phyloP scores from a whole-genome alignment of 2,888 invertebrate genomes.

The Caenorhabditis afra region DNA sequence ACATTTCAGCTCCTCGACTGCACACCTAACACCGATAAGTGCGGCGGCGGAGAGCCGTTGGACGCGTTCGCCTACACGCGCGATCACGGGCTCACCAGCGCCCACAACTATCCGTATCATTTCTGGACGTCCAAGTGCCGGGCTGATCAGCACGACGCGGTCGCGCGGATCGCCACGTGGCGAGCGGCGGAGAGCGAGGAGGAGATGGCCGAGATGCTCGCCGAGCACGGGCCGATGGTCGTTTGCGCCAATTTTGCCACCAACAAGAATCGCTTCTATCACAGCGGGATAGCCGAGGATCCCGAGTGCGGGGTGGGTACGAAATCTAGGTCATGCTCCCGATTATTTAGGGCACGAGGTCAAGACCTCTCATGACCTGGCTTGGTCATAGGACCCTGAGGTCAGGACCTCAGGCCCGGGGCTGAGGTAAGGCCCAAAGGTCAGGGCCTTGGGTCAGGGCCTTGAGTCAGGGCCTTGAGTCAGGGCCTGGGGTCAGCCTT shows the following conservation, averaged over 20 bases:
- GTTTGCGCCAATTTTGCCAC: slow-evolving; percentile 51
- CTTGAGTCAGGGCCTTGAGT: too few species aligned
- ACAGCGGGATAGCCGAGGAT: slow-evolving; percentile 40
- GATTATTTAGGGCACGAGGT: too few species aligned
- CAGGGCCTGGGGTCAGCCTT: too few species aligned
- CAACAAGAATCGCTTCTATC: slow-evolving; percentile 48
- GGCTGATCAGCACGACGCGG: neutral
- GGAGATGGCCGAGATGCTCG: slow-evolving; percentile 34
- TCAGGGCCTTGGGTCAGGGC: too few species aligned
- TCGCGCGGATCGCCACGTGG: slow-evolving; percentile 26
- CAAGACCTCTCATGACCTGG: too few species aligned
- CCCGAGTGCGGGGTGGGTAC: slow-evolving; percentile 33
- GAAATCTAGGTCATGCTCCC: neutral
- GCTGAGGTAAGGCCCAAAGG: too few species aligned
- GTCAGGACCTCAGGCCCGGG: too few species aligned
- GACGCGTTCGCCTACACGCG: slow-evolving; percentile 36
- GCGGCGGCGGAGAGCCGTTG: slow-evolving; percentile 35
- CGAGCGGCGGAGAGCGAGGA: slow-evolving; percentile 27
- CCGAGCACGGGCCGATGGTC: slow-evolving; percentile 25
- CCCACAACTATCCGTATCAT: slow-evolving; percentile 30
- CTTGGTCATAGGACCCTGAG: too few species aligned
- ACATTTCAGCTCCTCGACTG: slow-evolving; percentile 54
- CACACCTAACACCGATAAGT: slow-evolving; percentile 36
- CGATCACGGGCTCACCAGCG: slow-evolving; percentile 33
- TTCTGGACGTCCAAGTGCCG: slow-evolving; percentile 21